Percentiles rank a stretch among this genome's conserved stretches.
phyloP scores from a whole-genome alignment of 1,140 invertebrate genomes.

The Zaprionus camerounensis region DNA sequence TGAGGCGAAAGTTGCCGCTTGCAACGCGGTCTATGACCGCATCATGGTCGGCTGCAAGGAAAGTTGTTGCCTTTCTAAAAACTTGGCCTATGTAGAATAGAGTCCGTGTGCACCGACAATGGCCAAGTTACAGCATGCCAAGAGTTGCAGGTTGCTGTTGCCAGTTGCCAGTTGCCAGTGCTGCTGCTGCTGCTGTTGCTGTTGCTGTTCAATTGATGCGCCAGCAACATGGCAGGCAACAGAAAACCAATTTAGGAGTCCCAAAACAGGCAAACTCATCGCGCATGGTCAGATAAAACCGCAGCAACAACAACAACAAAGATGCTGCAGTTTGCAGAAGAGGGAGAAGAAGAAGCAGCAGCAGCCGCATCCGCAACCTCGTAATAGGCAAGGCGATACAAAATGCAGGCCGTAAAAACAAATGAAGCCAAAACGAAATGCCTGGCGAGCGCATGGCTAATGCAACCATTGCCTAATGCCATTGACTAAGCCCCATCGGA shows the following conservation, averaged over 20 bases:
- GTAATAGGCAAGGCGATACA: slow-evolving; percentile 65
- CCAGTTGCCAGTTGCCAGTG: slow-evolving; percentile 8
- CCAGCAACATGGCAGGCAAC: slow-evolving; percentile 71
- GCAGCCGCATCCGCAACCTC: slow-evolving; percentile 28
- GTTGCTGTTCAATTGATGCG: slow-evolving; percentile 68
- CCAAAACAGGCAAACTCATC: slow-evolving; percentile 68
- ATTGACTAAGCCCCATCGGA: slow-evolving; percentile 29
- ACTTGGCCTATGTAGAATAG: slow-evolving; percentile 70
- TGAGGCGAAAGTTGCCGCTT: slow-evolving; percentile 53
- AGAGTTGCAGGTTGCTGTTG: slow-evolving; percentile 29
- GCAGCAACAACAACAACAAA: slow-evolving; percentile 27
- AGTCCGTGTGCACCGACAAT: slow-evolving; percentile 38
- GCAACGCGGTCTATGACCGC: slow-evolving; percentile 57
- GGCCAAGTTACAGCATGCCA: slow-evolving; percentile 65
- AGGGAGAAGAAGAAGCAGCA: slow-evolving; percentile 5
- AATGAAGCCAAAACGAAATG: slow-evolving; percentile 71
- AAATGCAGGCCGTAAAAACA: slow-evolving; percentile 80
- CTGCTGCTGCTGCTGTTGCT: slow-evolving; percentile 20
- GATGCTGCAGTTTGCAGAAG: slow-evolving; percentile 26
- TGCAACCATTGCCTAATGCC: slow-evolving; percentile 56
- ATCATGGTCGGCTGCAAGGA: slow-evolving; percentile 53
- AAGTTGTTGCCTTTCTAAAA: slow-evolving; percentile 77
- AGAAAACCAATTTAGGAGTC: slow-evolving; percentile 78
- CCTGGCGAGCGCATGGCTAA: slow-evolving; percentile 61
- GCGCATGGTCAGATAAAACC: slow-evolving; percentile 47